Percentiles rank a stretch among this genome's conserved stretches.
Conservation (phyloP, 2,797 vertebrate species). For the Diplodus puntazzo region DNA sequence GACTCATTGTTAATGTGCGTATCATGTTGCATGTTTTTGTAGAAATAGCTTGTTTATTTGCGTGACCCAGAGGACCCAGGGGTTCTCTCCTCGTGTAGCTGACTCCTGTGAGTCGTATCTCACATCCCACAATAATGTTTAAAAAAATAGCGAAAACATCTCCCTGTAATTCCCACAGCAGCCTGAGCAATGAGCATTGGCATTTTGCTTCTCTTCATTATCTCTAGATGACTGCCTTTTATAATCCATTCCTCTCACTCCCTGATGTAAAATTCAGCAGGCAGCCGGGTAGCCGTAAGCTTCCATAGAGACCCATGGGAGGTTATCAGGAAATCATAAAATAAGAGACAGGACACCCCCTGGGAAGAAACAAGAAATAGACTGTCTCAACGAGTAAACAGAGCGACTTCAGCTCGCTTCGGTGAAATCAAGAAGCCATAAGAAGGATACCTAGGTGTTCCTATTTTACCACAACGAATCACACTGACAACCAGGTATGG, state of each 20-base stretch:
- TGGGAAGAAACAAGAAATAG: slow-evolving; percentile 71
- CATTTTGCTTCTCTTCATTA: slow-evolving; percentile 85
- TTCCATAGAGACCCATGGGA: slow-evolving; percentile 73
- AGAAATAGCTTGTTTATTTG: slow-evolving; percentile 57
- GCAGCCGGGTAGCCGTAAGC: slow-evolving; percentile 71
- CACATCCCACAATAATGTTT: slow-evolving; percentile 61
- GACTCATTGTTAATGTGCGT: slow-evolving; percentile 29
- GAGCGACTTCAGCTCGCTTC: slow-evolving; percentile 53
- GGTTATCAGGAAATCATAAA: slow-evolving; percentile 82
- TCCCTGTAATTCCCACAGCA: slow-evolving; percentile 70
- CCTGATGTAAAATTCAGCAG: slow-evolving; percentile 80
- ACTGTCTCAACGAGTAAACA: slow-evolving; percentile 75
- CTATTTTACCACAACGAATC: slow-evolving; percentile 47
- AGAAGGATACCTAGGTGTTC: slow-evolving; percentile 31
- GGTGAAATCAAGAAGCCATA: slow-evolving; percentile 54
- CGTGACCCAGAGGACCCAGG: slow-evolving; percentile 55
- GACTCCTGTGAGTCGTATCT: slow-evolving; percentile 48
- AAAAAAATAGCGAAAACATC: slow-evolving; percentile 70
- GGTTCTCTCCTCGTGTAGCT: slow-evolving; percentile 29
- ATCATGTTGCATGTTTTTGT: slow-evolving; percentile 32
- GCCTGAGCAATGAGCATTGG: slow-evolving; percentile 73
- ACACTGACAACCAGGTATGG: slow-evolving; percentile 44
- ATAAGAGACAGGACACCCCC: slow-evolving; percentile 76
- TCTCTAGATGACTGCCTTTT: slow-evolving; percentile 84
- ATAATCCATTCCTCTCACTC: slow-evolving; percentile 77